Evolutionary conservation across 1,140 invertebrate species (phyloP).

Genomic region (Eubasilissa regina): DNA sequence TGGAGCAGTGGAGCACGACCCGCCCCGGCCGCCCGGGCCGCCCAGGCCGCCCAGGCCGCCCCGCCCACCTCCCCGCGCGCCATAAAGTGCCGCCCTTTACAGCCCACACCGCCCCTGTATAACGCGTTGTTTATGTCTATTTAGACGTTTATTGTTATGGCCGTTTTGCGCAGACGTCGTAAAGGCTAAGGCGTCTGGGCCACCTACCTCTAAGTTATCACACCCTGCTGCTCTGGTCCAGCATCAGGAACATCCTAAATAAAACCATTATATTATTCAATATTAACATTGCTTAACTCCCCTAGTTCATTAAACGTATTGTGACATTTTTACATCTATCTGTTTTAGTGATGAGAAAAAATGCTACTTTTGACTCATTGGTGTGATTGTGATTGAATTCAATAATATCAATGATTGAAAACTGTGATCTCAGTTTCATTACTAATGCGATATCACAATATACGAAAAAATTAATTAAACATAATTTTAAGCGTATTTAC

Average conservation of each 20-base stretch:
- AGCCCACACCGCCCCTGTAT: constrained; percentile 61
- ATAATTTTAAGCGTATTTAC: too few relatives aligned
- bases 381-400: too few relatives aligned
- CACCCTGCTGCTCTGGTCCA: neutral
- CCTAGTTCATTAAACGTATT: too few relatives aligned
- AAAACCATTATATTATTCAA: too few relatives aligned
- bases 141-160: constrained; percentile 65
- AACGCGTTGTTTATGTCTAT: constrained; percentile 66
- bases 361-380: too few relatives aligned
- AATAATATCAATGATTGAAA: too few relatives aligned
- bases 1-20: neutral
- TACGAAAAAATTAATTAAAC: too few relatives aligned
- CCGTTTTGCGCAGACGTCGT: constrained; percentile 53
- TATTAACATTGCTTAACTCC: too few relatives aligned
- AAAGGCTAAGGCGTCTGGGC: constrained; percentile 28
- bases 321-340: too few relatives aligned
- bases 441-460: too few relatives aligned
- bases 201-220: constrained; percentile 7
- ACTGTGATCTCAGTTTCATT: too few relatives aligned
- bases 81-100: constrained; percentile 64
- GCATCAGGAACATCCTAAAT: neutral
- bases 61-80: constrained; percentile 30
- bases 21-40: neutral
- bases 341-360: too few relatives aligned
- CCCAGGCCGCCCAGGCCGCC: neutral